Evolutionary conservation across 2,797 vertebrate species (phyloP).

Genomic region (Lepus townsendii): DNA sequence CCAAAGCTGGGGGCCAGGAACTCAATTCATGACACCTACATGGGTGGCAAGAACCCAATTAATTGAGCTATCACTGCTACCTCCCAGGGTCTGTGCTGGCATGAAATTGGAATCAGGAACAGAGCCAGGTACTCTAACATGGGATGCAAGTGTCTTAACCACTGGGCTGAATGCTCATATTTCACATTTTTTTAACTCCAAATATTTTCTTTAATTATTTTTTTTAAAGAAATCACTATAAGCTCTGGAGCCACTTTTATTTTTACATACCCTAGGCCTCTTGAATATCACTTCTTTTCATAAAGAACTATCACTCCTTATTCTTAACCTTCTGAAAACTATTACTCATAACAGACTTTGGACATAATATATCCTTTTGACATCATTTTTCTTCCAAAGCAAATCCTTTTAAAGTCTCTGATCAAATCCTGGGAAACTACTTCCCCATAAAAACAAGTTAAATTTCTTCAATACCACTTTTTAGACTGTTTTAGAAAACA

Average conservation of each 20-base stretch:
- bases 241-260: constrained; percentile 11
- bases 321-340: constrained; percentile 62
- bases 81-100: too few relatives aligned
- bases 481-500: constrained; percentile 34
- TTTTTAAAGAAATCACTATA: constrained; percentile 37
- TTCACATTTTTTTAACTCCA: background rate
- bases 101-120: too few relatives aligned
- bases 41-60: too few relatives aligned
- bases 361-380: background rate
- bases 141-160: too few relatives aligned
- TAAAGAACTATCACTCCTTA: constrained; percentile 53
- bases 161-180: too few relatives aligned
- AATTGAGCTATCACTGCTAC: too few relatives aligned
- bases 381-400: constrained; percentile 41
- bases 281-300: constrained; percentile 27
- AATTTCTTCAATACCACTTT: constrained; percentile 50
- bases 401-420: constrained; percentile 36
- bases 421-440: constrained; percentile 48
- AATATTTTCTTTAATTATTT: constrained; percentile 13
- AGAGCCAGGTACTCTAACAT: too few relatives aligned
- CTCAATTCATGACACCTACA: too few relatives aligned
- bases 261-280: constrained; percentile 35
- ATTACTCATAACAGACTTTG: constrained; percentile 23
- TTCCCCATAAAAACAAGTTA: constrained; percentile 64
- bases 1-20: too few relatives aligned